phyloP scores from a whole-genome alignment of 2,888 invertebrate genomes.

The Stenodema calcarata region DNA sequence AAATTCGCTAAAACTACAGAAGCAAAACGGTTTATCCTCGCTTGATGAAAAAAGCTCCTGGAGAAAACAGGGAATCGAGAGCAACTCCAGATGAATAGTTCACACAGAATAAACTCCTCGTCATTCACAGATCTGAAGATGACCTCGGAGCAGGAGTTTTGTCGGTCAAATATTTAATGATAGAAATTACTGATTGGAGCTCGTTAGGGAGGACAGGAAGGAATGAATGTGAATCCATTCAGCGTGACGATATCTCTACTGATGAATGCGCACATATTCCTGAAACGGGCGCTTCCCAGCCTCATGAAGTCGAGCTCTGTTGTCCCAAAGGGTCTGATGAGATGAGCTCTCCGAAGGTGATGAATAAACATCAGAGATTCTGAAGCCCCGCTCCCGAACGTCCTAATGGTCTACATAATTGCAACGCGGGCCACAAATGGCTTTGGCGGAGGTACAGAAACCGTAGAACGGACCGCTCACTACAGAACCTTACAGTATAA shows the following conservation, averaged over 20 bases:
- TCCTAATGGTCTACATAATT: constrained; percentile 10
- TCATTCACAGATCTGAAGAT: no score
- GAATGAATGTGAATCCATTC: neutral
- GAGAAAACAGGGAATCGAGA: no score
- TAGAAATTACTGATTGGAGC: neutral
- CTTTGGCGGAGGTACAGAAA: neutral
- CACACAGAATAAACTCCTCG: no score
- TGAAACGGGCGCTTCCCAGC: neutral
- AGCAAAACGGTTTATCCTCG: no score
- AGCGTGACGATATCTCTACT: neutral
- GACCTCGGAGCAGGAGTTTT: neutral
- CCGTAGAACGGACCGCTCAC: neutral
- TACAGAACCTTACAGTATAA: neutral
- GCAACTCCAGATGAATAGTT: no score
- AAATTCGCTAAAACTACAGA: no score
- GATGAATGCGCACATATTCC: neutral
- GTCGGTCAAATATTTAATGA: neutral
- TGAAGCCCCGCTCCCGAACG: neutral
- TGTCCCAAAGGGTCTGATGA: neutral
- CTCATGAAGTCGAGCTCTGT: neutral
- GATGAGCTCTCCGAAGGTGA: constrained; percentile 7
- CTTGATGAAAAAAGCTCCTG: no score
- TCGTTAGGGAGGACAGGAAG: neutral
- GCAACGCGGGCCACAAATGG: neutral
- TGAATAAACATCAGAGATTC: constrained; percentile 8